Evolutionary conservation across 23 tunicate species (phyloP).

Genomic region (Clavelina lepadiformis): DNA sequence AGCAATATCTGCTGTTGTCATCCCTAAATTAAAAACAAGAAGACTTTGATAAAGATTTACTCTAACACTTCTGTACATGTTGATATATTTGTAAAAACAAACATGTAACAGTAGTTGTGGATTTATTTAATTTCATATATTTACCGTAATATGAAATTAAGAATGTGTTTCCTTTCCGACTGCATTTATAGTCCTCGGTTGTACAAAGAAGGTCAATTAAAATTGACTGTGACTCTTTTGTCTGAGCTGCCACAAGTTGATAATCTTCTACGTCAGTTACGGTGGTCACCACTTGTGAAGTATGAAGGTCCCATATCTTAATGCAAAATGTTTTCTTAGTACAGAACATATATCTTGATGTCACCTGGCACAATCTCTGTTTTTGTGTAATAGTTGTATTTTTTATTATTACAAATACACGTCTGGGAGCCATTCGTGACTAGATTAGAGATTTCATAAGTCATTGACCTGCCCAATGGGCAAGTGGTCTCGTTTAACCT

Average conservation of each 20-base stretch:
- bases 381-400: too few relatives aligned
- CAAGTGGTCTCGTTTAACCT: too few relatives aligned
- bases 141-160: conserved; percentile 24
- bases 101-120: neutral
- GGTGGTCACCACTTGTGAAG: neutral
- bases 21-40: conserved; percentile 6
- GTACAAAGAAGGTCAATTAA: conserved; percentile 16
- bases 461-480: too few relatives aligned
- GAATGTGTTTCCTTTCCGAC: neutral
- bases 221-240: neutral
- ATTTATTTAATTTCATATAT: neutral
- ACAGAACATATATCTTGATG: too few relatives aligned
- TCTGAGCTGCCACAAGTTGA: neutral
- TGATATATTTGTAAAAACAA: neutral
- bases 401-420: too few relatives aligned
- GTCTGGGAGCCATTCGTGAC: too few relatives aligned
- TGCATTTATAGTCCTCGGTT: neutral
- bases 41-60: neutral
- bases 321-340: too few relatives aligned
- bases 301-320: conserved; percentile 29
- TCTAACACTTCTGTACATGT: neutral
- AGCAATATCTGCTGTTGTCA: conserved; percentile 6
- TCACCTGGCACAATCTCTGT: too few relatives aligned
- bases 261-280: neutral
- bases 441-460: too few relatives aligned